phyloP scores from a whole-genome alignment of 2,797 vertebrate species.

The Trematocara caparti region DNA sequence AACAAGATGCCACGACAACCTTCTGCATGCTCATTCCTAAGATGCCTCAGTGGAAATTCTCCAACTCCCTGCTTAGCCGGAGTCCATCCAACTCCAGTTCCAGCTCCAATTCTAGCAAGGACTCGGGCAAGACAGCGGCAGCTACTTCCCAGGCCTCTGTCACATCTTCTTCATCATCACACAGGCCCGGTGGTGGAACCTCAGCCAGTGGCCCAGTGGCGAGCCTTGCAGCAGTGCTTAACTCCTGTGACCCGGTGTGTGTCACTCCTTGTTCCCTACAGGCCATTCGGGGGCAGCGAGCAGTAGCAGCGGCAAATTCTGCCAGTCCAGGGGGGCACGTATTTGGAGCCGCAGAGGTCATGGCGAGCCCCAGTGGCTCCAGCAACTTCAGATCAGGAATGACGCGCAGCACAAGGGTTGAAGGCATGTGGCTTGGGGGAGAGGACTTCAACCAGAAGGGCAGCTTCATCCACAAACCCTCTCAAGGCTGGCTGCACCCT shows the following conservation, averaged over 20 bases:
- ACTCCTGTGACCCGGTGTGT: slow-evolving; percentile 89
- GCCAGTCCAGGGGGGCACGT: slow-evolving; percentile 53
- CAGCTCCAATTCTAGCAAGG: slow-evolving; percentile 80
- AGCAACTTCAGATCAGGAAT: slow-evolving; percentile 67
- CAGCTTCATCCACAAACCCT: slow-evolving; percentile 91
- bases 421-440: slow-evolving; percentile 75
- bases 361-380: slow-evolving; percentile 55
- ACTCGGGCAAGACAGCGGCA: slow-evolving; percentile 69
- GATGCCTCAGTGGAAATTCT: slow-evolving; percentile 96
- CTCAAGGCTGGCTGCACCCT: slow-evolving; percentile 91
- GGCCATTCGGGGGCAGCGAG: slow-evolving; percentile 80
- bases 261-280: slow-evolving; percentile 86
- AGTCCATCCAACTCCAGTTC: slow-evolving; percentile 84
- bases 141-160: slow-evolving; percentile 49
- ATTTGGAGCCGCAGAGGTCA: slow-evolving; percentile 54
- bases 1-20: slow-evolving; percentile 88
- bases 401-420: slow-evolving; percentile 75
- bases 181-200: slow-evolving; percentile 34
- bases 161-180: slow-evolving; percentile 49
- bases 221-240: slow-evolving; percentile 84
- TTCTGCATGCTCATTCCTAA: slow-evolving; percentile 94
- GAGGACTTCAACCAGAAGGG: slow-evolving; percentile 88
- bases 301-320: slow-evolving; percentile 35
- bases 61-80: slow-evolving; percentile 85
- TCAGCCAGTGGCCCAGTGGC: slow-evolving; percentile 74